Base-by-base conservation (phyloP, 2,797 vertebrate species). In the Echiichthys vipera region DNA sequence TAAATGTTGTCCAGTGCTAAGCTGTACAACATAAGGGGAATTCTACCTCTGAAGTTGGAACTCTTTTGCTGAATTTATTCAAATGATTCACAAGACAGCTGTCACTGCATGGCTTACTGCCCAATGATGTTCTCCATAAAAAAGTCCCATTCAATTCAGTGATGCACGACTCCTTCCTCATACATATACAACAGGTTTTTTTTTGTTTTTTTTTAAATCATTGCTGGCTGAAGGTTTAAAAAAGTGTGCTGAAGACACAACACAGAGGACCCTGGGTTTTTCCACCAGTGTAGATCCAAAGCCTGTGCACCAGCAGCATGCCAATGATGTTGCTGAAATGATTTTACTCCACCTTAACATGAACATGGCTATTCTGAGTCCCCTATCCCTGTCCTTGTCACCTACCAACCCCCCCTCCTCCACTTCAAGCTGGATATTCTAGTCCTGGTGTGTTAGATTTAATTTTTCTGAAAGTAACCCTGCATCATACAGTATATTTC, bases 31-130 rank as follows among this genome's bases (percentile, higher is more conserved):
- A 17, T 32, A 59, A 40, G 37, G 58, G 42, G 71, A 80, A 80
- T 88, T 58, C 50, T 81, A 78, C 64, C 54, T 81, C 65, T 78
- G 70, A 89, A 84, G 78, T 83, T 74, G 53, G 47, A 89, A 70
- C 67, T 85, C 70, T 77, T 54, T 40, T 73, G 69, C 74, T 51
- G 59, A 81, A 73, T 88, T 73, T 85, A 84, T 78, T 85, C 77
- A 82, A 80, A 87, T 85, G 80, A 92, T 76, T 91, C 79, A 81
- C 69, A 71, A 27, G 84, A 85, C 85, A 89, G 86, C 89, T 93
- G 89, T 89, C 88, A 76, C 81, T 82, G 74, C 78, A 74, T 90
- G 87, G 88, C 84, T 84, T 80, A 75, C 77, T 89, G 88, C 87
- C 87, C 83, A 82, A 39, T 73, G 75, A 83, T 81, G 84, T 74